Evolutionary conservation across 2,888 invertebrate genomes (phyloP).

Genomic region (Ommatoiulus sabulosus): DNA sequence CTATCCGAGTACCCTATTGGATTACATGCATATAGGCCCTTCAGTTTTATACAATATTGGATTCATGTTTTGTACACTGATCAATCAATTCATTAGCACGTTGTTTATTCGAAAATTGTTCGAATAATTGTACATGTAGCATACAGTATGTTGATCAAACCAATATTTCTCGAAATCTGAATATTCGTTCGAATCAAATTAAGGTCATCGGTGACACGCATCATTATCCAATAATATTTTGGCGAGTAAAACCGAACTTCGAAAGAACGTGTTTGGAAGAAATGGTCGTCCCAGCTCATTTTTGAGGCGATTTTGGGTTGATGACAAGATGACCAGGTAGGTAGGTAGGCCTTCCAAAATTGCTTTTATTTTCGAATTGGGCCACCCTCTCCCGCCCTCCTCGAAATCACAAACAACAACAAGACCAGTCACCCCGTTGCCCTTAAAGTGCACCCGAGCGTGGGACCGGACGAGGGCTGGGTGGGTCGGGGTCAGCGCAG

Average conservation of each 20-base stretch:
- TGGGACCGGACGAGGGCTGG: conserved; percentile 49
- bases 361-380: conserved; percentile 10
- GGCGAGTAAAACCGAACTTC: no score
- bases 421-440: conserved; percentile 33
- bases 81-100: no score
- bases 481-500: conserved; percentile 34
- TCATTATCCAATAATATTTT: no score
- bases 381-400: conserved; percentile 21
- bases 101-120: no score
- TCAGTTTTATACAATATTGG: no score
- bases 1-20: no score
- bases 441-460: conserved; percentile 39
- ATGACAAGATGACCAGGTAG: conserved; percentile 5
- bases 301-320: background rate
- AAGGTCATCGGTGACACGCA: background rate
- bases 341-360: background rate
- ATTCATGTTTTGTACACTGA: no score
- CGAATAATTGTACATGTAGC: no score
- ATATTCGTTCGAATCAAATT: background rate
- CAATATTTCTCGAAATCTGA: no score
- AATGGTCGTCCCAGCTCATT: background rate
- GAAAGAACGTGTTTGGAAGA: no score
- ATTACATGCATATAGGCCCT: no score
- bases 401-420: conserved; percentile 34
- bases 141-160: no score